phyloP scores from a whole-genome alignment of 1,140 invertebrate species.

The Drosophila erecta region DNA sequence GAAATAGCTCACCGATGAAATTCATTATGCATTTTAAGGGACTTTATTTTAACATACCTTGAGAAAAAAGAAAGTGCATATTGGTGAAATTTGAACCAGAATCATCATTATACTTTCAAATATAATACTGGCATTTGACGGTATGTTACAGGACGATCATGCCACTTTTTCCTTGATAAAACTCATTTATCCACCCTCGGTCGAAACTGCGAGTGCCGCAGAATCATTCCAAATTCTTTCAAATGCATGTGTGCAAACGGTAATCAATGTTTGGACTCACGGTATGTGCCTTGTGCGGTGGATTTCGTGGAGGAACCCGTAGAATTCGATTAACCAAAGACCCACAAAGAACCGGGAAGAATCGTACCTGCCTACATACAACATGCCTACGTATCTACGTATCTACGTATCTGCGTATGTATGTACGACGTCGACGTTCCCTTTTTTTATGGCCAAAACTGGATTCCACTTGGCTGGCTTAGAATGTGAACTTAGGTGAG shows the following conservation, averaged over 20 bases:
- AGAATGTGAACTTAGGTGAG: conserved; percentile 66
- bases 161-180: neutral
- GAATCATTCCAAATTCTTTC: conserved; percentile 10
- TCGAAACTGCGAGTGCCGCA: neutral
- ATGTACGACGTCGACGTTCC: conserved; percentile 58
- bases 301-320: conserved; percentile 48
- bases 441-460: conserved; percentile 80
- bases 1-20: neutral
- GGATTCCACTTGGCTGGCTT: conserved; percentile 72
- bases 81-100: too few species aligned
- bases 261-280: conserved; percentile 75
- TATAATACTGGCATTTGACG: too few species aligned
- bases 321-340: conserved; percentile 48
- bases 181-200: conserved; percentile 44
- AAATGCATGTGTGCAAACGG: conserved; percentile 70
- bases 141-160: neutral
- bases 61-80: neutral
- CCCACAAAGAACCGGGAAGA: conserved; percentile 50
- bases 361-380: conserved; percentile 31
- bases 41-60: neutral
- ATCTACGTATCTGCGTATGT: too few species aligned
- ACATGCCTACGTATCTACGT: too few species aligned
- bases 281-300: conserved; percentile 17
- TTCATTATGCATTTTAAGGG: neutral
- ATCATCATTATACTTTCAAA: too few species aligned